Evolutionary conservation across 2,797 vertebrate genomes (phyloP), one percentile per base, ranked within the genome.

Genomic region (Antennarius maculatus): DNA sequence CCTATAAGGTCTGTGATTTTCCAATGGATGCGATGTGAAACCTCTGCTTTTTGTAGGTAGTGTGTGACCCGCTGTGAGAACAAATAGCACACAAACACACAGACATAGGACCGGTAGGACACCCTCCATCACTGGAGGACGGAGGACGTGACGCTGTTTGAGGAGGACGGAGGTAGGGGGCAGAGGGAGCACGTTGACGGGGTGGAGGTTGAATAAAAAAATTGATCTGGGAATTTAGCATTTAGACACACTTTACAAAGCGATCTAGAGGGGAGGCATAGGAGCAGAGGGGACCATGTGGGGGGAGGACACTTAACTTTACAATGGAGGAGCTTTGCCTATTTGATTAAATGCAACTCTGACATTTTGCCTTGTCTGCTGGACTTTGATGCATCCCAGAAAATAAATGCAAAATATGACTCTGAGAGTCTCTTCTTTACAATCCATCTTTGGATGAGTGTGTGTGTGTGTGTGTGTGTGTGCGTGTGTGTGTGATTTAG

Each of bases 231-330:
- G 91, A 92, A 90, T 94, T 94, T 94, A 92, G 92, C 92, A 94
- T 94, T 94, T 94, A 94, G 93, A 94, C 92, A 94, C 92, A 93
- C 91, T 94, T 94, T 93, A 92, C 91, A 91, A 92, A 92, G 92
- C 85, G 81, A 91, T 91, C 90, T 82, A 73, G 88, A 87, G 86
- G 71, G 83, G 87, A 87, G 86, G 70, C 73, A 73, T 59, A n/a
- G 55, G 77, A 83, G 83, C 64, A 77, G 82, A 73, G 72, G 78
- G 83, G 81, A 53, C 56, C 18, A 3, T 13, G 76, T 54, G 53
- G 79, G 84, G 52, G 87, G 87, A 78, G 84, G 89, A 87, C 88
- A 86, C 85, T 93, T 90, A 90, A 90, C 90, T 92, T 91, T 91
- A 87, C 86, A 90, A 90, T 90, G 90, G 91, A 91, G 92, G 90